These are phyloP conservation scores for Tenebrio molitor DNA, from an alignment of 1,140 invertebrate genomes.

Conservation along the genomic window DNA sequence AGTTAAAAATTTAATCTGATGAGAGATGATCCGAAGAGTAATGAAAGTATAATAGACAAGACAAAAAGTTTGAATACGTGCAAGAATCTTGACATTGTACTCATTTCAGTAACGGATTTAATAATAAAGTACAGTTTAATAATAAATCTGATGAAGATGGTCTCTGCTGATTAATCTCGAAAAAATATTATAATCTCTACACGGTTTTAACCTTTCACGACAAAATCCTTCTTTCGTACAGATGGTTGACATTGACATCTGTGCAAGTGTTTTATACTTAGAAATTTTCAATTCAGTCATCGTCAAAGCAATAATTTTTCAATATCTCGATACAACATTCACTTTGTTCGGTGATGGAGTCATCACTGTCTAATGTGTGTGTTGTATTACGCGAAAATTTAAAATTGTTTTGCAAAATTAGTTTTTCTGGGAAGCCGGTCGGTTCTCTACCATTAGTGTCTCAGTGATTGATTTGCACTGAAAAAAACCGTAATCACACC, in stretches of 20 bases:
- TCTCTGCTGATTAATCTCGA: neutral
- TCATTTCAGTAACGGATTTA: neutral
- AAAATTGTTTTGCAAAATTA: neutral
- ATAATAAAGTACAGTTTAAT: neutral
- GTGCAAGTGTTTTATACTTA: conserved; percentile 2
- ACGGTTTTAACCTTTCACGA: conserved; percentile 35
- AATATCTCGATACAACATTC: neutral
- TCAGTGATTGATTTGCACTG: conserved; percentile 1
- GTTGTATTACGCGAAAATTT: too few relatives aligned
- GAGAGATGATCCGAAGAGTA: too few relatives aligned
- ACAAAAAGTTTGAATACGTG: too few relatives aligned
- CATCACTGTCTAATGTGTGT: neutral
- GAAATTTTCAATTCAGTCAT: too few relatives aligned
- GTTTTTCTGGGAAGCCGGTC: neutral
- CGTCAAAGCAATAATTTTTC: too few relatives aligned
- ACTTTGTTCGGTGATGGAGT: neutral
- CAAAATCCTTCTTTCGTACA: conserved; percentile 6
- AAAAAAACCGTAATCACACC: conserved; percentile 11
- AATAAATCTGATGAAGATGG: conserved; percentile 9
- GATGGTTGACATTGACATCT: conserved; percentile 30
- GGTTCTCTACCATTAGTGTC: neutral
- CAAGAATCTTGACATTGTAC: neutral
- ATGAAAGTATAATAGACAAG: too few relatives aligned
- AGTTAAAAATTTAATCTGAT: too few relatives aligned
- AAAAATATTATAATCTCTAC: conserved; percentile 5